Base-by-base conservation (phyloP, 1,140 invertebrate species). In the Mactra quadrangularis region DNA sequence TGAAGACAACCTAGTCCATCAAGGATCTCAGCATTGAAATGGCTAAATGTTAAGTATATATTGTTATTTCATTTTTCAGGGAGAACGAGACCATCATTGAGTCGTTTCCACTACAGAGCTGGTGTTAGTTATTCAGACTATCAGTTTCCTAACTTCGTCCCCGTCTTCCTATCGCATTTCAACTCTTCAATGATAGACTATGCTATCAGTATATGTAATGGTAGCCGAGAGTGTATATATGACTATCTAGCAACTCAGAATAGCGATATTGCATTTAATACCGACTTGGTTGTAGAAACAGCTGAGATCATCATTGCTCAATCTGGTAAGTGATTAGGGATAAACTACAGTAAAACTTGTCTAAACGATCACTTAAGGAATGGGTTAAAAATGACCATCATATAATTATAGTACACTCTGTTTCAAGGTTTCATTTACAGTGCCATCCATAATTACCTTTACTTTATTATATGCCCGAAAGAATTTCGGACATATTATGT, bases 121-220 rank as follows among this genome's bases (percentile, higher is more conserved):
- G 85, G 82, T 3, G 17, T 41, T 19, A 53, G 31, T 15, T 35
- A 75, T n/a, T 7, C 22, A 3, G 38, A 53, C 29, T 74, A 53
- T 55, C 59, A 74, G 17, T 60, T 81, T 60, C 47, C 78, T 31
- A 35, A 33, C 7, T 86, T 86, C 52, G 47, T 59, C 11, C 85
- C 85, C 27, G 62, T 84, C 33, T 86, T 86, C 29, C n/a, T 84
- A 31, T 59, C 68, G n/a, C 77, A 82, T 15, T 78, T 53, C 15
- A 77, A 64, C 33, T 27, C 9, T n/a, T 68, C 77, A 27, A 25
- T 64, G 11, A 50, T 29, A 19, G 29, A 22, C 0, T 57, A 82
- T 17, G 82, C 85, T 19, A 27, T 38, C 15, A 57, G 13, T 3
- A 33, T 66, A n/a, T 86, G 85, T 72, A 1, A 19, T 11, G 31